Conservation (phyloP, 2,113 vertebrate genomes). For the Pithys albifrons region DNA sequence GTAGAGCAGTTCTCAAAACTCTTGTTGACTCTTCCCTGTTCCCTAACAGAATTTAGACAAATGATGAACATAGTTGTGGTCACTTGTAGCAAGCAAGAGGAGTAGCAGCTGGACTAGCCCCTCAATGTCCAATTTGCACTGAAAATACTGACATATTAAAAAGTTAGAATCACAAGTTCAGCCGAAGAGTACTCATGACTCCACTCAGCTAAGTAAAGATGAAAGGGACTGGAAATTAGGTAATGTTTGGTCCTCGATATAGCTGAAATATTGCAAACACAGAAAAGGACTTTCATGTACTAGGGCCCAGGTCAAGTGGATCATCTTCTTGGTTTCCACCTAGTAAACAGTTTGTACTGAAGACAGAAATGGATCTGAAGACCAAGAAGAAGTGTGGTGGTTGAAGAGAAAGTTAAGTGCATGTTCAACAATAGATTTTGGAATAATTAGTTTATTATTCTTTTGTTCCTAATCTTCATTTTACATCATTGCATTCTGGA, state of each 20-base stretch:
- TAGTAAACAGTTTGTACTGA: neutral
- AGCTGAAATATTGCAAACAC: neutral
- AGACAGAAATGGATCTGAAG: neutral
- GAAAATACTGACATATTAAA: neutral
- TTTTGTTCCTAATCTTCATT: neutral
- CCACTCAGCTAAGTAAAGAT: neutral
- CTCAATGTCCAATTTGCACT: neutral
- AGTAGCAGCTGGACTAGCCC: neutral
- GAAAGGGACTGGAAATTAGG: neutral
- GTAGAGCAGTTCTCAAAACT: neutral
- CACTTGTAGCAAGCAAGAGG: neutral
- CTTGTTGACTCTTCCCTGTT: neutral
- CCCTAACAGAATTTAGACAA: neutral
- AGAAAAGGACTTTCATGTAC: neutral
- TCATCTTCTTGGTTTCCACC: neutral
- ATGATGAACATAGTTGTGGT: rapidly evolving
- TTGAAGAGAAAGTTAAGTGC: neutral
- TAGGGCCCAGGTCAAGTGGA: neutral
- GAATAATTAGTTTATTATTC: neutral
- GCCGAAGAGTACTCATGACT: neutral
- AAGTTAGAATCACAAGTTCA: neutral
- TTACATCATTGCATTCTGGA: neutral
- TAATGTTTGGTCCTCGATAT: neutral
- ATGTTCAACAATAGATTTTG: neutral
- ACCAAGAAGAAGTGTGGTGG: neutral